Evolutionary conservation across 2,113 vertebrate species (phyloP).

Genomic region (Sisor rabdophorus): DNA sequence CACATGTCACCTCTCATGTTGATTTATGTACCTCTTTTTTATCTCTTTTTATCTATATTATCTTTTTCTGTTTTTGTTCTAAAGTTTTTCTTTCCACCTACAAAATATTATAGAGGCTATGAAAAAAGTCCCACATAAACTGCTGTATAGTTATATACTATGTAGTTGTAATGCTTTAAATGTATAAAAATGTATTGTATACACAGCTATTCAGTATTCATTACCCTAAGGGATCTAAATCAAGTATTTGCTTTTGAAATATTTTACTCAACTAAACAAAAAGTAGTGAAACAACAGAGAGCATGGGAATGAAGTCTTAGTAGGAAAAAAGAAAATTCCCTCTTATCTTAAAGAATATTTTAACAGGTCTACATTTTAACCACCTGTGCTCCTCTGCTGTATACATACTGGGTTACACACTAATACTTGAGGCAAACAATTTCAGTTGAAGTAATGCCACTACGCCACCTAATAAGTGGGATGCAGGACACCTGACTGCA

Average conservation of each 20-base stretch:
- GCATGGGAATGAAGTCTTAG: neutral
- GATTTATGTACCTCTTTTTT: too few species aligned
- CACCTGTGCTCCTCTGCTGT: neutral
- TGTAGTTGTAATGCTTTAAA: neutral
- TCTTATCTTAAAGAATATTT: slow-evolving; percentile 38
- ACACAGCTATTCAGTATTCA: neutral
- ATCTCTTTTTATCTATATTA: too few species aligned
- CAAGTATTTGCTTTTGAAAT: neutral
- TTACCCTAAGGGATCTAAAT: neutral
- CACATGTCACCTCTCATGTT: too few species aligned
- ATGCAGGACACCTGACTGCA: too few species aligned
- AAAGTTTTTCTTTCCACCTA: too few species aligned
- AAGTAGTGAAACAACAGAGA: slow-evolving; percentile 31
- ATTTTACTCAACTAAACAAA: slow-evolving; percentile 4
- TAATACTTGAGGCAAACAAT: too few species aligned
- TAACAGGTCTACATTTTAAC: slow-evolving; percentile 50
- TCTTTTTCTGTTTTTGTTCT: too few species aligned
- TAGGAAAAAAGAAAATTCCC: slow-evolving; percentile 47
- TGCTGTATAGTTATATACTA: neutral
- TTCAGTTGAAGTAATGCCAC: too few species aligned
- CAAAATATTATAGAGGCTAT: neutral
- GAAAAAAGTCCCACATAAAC: neutral
- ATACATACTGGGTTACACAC: neutral
- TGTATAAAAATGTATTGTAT: neutral
- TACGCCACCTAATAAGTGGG: too few species aligned